Base-by-base conservation (phyloP, 2,797 vertebrate genomes). In the Propithecus deckenii region DNA sequence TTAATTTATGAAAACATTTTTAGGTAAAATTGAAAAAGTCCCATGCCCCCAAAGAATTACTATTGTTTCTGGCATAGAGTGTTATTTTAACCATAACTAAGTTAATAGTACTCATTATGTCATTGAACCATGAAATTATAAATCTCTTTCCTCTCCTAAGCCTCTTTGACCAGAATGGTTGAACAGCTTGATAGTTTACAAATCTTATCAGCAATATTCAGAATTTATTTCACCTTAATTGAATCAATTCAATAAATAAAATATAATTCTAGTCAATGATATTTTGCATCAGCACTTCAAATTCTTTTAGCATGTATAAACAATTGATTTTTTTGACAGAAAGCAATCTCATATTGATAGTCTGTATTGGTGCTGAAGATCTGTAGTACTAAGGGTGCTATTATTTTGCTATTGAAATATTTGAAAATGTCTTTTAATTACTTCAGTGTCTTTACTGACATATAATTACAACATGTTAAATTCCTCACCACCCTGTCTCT, bases 281-380 rank as follows among this genome's bases (percentile, higher is more conserved):
- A 95, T 97, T 96, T 97, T 91, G 48, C 50, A 97, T 80, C 52
- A 91, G 23, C 38, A 90, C 18, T 55, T 86, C 72, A 65, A 83
- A 7, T 0, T 52, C 38, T 86, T 91, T 87, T 86, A 55, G 38
- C 79, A n/a, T 86, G 22, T 55, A 96, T 84, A 88, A 97, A 96
- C 94, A 97, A 98, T 32, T 52, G 67, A 94, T 97, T 94, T 97
- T 97, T 84, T 97, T 93, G 79, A 97, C 78, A 98, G 89, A 97
- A 92, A 79, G n/a, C 20, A 94, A 96, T 96, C 48, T 52, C 74
- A 15, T 59, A 95, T 96, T 85, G 90, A 75, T 71, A 93, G n/a
- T 46, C 72, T 69, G 61, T 63, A 96, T 91, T 95, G 78, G 23
- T 89, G 72, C 15, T 90, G 78, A 86, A 67, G 74, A 94, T 43